A percentile compares a stretch with the other conserved stretches of the same genome.
These are phyloP conservation scores for Philaethria dido DNA, from an alignment of 2,888 invertebrate genomes.

Conservation along the genomic window DNA sequence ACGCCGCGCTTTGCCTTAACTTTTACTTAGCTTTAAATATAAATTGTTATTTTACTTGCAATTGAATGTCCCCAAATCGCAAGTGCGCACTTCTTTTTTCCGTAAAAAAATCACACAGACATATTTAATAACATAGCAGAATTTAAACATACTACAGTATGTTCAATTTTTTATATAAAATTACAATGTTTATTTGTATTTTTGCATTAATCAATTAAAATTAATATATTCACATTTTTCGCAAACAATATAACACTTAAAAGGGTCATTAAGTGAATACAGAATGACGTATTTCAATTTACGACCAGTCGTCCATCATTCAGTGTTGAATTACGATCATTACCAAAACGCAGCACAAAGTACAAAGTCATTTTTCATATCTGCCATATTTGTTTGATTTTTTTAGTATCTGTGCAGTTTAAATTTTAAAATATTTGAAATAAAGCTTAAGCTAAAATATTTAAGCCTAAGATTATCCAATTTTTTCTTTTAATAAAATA, in stretches of 20 bases:
- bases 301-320: constrained; percentile 25
- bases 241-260: constrained; percentile 14
- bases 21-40: too few species aligned
- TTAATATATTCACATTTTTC: not conserved
- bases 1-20: too few species aligned
- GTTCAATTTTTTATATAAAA: too few species aligned
- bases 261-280: constrained; percentile 15
- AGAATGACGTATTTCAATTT: constrained; percentile 21
- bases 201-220: not conserved
- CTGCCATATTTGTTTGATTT: constrained; percentile 42
- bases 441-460: not conserved
- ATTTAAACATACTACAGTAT: too few species aligned
- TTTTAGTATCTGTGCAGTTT: not conserved
- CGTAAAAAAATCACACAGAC: too few species aligned
- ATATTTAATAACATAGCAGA: too few species aligned
- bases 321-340: constrained; percentile 21
- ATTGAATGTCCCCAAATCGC: too few species aligned
- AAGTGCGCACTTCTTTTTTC: too few species aligned
- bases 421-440: not conserved
- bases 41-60: too few species aligned
- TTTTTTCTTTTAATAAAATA: not conserved
- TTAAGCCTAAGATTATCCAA: not conserved
- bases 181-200: too few species aligned
- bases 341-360: constrained; percentile 19
- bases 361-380: constrained; percentile 46